phyloP scores from a whole-genome alignment of 1,140 invertebrate species.

The Pseudoatta argentina region DNA sequence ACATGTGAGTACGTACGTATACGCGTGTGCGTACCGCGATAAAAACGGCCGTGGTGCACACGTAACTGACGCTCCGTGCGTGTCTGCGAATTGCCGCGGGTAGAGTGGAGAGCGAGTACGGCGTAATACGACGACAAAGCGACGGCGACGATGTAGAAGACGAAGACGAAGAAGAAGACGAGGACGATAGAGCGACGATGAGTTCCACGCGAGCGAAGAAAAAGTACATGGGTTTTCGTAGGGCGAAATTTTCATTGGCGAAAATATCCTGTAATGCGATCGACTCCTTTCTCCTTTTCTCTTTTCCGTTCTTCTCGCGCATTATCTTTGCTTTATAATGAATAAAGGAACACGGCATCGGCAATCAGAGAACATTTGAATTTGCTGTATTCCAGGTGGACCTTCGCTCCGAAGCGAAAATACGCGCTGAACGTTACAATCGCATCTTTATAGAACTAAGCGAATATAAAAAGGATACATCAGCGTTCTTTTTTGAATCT shows the following conservation, averaged over 20 bases:
- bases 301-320: neutral
- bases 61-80: slow-evolving; percentile 37
- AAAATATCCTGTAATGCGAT: neutral
- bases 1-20: neutral
- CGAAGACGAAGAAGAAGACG: neutral
- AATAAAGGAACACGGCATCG: neutral
- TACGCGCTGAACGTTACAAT: neutral
- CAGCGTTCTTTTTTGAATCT: neutral
- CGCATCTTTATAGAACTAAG: neutral
- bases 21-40: slow-evolving; percentile 46
- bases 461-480: slow-evolving; percentile 23
- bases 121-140: slow-evolving; percentile 61
- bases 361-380: neutral
- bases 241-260: slow-evolving; percentile 1
- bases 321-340: neutral
- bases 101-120: slow-evolving; percentile 60
- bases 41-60: slow-evolving; percentile 56
- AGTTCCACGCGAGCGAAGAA: slow-evolving; percentile 13
- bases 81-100: neutral
- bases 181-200: slow-evolving; percentile 15
- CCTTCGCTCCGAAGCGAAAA: neutral
- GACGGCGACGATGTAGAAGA: neutral
- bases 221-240: slow-evolving; percentile 35
- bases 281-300: neutral
- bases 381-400: neutral